Evolutionary conservation across 2,888 invertebrate species (phyloP), one percentile per base, ranked within the genome.

Genomic region (Chymomyza amoena): DNA sequence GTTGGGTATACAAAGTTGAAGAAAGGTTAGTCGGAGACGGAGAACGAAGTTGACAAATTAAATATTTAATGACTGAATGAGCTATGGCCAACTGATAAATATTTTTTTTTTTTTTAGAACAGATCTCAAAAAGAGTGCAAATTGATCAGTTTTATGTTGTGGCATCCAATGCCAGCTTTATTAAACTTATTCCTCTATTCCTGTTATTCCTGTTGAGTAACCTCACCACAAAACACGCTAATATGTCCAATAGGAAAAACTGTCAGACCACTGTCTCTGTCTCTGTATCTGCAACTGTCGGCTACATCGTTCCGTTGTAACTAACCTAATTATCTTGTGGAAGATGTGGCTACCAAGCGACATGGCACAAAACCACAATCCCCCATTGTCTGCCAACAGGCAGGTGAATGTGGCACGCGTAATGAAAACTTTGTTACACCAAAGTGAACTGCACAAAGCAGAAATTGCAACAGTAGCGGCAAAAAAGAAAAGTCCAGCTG

Each of bases 401-500:
- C 61, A 60, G 60, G 60, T 60, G 61, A 71, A 71, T 66, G 68
- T 36, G 52, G 70, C 76, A 74, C 80, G 87, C 83, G 73, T 78
- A 83, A 76, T 72, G 79, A 85, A 87, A 87, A 87, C 86, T 83
- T 83, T 83, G 81, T 80, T 80, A 72, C 77, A 64, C 72, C 70
- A 81, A 65, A 77, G 73, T 70, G 77, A 66, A 66, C 57, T 28
- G 52, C 25, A 64, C 56, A 64, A 25, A 45, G 39, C 39, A 45
- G 39, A 45, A 45, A 45, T 13, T 13, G 39, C 13, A 45, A 45
- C 39, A 45, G 39, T 45, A 45, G 13, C 39, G 7, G 39, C 13
- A 45, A 45, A 45, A 52, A 60, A 71, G 28, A 6, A 64, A 54
- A 52, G 9, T 15, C n/a, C 56, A 56, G 20, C 20, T 20, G 20